Base-by-base conservation (phyloP, 35 echinoderm and acorn worm genomes). In the Ophiothrix spiculata region DNA sequence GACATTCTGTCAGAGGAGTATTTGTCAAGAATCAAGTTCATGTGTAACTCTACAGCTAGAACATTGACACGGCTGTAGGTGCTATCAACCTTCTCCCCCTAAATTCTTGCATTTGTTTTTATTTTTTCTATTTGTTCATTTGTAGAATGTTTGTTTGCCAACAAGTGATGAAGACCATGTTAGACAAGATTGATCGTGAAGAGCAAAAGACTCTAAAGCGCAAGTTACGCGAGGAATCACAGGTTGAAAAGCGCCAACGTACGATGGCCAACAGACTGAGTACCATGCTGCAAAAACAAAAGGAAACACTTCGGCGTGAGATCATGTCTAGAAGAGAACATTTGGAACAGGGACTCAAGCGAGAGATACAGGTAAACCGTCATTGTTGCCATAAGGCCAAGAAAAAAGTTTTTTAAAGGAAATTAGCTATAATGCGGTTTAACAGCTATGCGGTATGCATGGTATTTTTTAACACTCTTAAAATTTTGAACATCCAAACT, bases 131-230 rank as follows among this genome's bases (percentile, higher is more conserved):
- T n/a, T n/a, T n/a, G n/a, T n/a, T n/a, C n/a, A n/a, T n/a, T n/a
- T n/a, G n/a, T n/a, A 95, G 96, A 83, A 89, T 90, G 83, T 78
- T 79, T 35, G 77, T 87, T 31, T 85, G 93, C 75, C 86, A 87
- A 35, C 73, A 82, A 32, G 42, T 99, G 76, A 94, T 99, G 90
- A 99, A 99, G 46, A 29, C 16, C 2, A 91, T 94, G 85, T 89
- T 99, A 45, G 96, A 94, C 42, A 90, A 85, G n/a, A 77, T 99
- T 25, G 96, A 99, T 76, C 85, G 74, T 75, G 90, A 91, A 31
- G 96, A 99, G 79, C 88, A 77, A 19, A 78, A 88, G 39, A 74
- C 40, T 45, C 75, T 86, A 42, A 94, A 99, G 73, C 80, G 96
- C 34, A 99, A 99, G 40, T 76, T 56, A 10, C 86, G 86, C 69